Base-by-base conservation (phyloP, 2,113 vertebrate genomes). In the Micromys minutus region DNA sequence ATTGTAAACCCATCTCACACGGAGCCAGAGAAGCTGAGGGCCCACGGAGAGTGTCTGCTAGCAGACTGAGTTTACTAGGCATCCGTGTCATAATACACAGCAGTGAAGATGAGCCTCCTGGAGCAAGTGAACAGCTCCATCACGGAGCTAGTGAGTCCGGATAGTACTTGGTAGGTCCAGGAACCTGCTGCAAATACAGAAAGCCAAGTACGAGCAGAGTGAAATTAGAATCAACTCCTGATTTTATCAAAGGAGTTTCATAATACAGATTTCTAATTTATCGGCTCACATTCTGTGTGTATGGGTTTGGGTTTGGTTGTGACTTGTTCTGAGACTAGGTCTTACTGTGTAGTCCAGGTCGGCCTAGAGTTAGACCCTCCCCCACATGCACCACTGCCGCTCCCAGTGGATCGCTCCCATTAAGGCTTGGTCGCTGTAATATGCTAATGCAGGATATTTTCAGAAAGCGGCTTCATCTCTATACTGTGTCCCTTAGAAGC, bases 381-480 rank as follows among this genome's bases (percentile, higher is more conserved):
- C 74, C 52, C 52, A 16, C 11, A 74, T 55, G 50, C 65, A 24
- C 50, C 50, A 34, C 65, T 57, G 15, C 50, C 13, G 57, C 50
- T 31, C 87, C 21, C 1, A 74, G 65, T 50, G 31, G n/a, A 69
- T 86, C 50, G 45, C 39, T 96, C 59, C 29, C 81, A 84, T 84
- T 83, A 77, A 86, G 36, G 39, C 26, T 74, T 75, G 65, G 57
- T 31, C 47, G 31, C 26, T 88, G 75, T 90, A 74, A 55, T 85
- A 42, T 57, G 15, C 42, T 63, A 69, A 72, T 87, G 8, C 36
- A 80, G 16, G 72, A 7, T 67, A 26, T 94, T 92, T 91, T 87
- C 50, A 26, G 57, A 42, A 45, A 61, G 39, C 85, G 59, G n/a
- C 88, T 93, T 93, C 71, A 42, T 86, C 90, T 94, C 92, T 50